Evolutionary conservation across 2,113 vertebrate genomes (phyloP).

Genomic region (Zingel zingel): DNA sequence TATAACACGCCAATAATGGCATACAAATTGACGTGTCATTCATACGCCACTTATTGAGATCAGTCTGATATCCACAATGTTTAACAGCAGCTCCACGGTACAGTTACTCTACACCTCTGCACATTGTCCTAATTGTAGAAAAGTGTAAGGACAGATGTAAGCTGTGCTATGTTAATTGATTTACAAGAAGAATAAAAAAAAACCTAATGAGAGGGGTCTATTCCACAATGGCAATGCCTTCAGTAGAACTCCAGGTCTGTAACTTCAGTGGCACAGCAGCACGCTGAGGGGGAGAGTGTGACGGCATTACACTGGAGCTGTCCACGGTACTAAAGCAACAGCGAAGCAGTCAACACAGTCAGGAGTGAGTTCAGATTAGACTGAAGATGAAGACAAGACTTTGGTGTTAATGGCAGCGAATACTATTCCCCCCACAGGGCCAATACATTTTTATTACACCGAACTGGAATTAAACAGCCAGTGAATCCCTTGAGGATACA

Average conservation of each 20-base stretch:
- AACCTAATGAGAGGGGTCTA: neutral
- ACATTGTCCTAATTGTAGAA: neutral
- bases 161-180: neutral
- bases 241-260: neutral
- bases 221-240: neutral
- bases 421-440: conserved; percentile 1
- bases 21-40: too few relatives aligned
- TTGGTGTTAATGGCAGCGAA: conserved; percentile 9
- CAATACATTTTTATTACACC: conserved; percentile 11
- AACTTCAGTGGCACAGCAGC: neutral
- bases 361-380: neutral
- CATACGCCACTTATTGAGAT: too few relatives aligned
- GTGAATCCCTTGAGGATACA: conserved; percentile 6
- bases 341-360: neutral
- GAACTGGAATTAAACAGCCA: neutral
- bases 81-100: neutral
- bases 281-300: neutral
- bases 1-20: too few relatives aligned
- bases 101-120: neutral
- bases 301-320: conserved; percentile 28
- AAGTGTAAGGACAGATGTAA: neutral
- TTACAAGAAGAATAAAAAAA: neutral
- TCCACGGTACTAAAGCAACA: conserved; percentile 44
- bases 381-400: neutral
- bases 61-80: too few relatives aligned